Evolutionary conservation across 1,140 invertebrate species (phyloP).

Genomic region (Sweltsa coloradensis): DNA sequence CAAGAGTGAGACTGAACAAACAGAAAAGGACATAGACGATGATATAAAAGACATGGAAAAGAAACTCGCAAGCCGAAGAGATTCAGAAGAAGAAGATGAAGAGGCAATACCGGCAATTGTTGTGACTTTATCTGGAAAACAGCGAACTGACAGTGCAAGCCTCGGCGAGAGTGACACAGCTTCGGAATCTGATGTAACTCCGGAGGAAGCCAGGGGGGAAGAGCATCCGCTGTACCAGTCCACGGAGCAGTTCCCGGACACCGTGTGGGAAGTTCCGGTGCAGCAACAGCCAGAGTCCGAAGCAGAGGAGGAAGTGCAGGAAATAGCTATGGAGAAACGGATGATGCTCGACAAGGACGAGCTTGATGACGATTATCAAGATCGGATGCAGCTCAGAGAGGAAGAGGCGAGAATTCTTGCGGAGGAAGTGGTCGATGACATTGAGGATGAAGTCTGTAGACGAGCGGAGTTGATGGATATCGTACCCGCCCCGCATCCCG

Average conservation of each 20-base stretch:
- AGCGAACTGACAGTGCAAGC: slow-evolving; percentile 13
- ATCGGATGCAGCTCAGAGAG: slow-evolving; percentile 19
- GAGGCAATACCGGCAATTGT: slow-evolving; percentile 16
- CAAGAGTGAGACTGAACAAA: slow-evolving; percentile 36
- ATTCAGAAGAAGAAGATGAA: slow-evolving; percentile 8
- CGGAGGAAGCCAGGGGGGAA: slow-evolving; percentile 10
- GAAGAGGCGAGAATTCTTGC: slow-evolving; percentile 34
- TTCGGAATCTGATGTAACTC: slow-evolving; percentile 38
- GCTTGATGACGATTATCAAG: slow-evolving; percentile 10
- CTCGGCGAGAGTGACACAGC: slow-evolving; percentile 37
- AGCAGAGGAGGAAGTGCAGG: slow-evolving; percentile 21
- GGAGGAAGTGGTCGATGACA: slow-evolving; percentile 36
- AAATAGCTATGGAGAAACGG: slow-evolving; percentile 25
- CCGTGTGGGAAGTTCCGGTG: slow-evolving; percentile 48
- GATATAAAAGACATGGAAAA: slow-evolving; percentile 25
- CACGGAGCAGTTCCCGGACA: slow-evolving; percentile 29
- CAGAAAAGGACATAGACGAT: slow-evolving; percentile 31
- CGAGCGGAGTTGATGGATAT: slow-evolving; percentile 19
- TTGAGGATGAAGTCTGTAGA: slow-evolving; percentile 36
- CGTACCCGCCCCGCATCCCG: slow-evolving; percentile 13
- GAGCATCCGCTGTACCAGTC: slow-evolving; percentile 14
- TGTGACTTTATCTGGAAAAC: slow-evolving; percentile 16
- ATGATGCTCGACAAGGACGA: slow-evolving; percentile 26
- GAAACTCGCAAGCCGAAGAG: no score
- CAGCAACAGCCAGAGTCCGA: slow-evolving; percentile 30